Conservation (phyloP, 2,113 vertebrate genomes). For the Mastomys natalensis region DNA sequence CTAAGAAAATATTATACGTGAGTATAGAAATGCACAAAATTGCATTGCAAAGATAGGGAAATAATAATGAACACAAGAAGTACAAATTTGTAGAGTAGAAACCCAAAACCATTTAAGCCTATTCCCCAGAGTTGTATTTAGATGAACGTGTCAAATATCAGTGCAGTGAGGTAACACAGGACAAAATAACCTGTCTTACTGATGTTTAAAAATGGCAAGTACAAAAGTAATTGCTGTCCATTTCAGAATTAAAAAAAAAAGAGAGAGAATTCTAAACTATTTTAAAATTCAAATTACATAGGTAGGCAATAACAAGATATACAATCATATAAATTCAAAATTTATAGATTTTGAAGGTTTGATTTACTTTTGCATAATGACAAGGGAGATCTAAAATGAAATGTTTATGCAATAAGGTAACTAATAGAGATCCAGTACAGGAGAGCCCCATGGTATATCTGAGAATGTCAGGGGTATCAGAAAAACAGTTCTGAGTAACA, state of each 20-base stretch:
- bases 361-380: not conserved
- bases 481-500: not conserved
- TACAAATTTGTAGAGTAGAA: not conserved
- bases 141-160: not conserved
- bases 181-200: not conserved
- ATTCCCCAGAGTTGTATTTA: not conserved
- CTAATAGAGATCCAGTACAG: not conserved
- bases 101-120: not conserved
- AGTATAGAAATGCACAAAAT: not conserved
- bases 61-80: not conserved
- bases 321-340: not conserved
- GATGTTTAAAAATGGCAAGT: not conserved
- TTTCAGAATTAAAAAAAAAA: not conserved
- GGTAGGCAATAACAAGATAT: not conserved
- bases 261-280: not conserved
- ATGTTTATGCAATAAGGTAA: not conserved
- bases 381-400: not conserved
- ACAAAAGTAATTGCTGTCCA: not conserved
- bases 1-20: not conserved
- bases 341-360: not conserved
- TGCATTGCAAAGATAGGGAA: not conserved
- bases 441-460: not conserved
- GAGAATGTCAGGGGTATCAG: not conserved
- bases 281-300: not conserved
- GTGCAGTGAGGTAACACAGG: not conserved